Base-by-base conservation (phyloP, 64 coral and sea anemone genomes). In the Montipora capricornis region DNA sequence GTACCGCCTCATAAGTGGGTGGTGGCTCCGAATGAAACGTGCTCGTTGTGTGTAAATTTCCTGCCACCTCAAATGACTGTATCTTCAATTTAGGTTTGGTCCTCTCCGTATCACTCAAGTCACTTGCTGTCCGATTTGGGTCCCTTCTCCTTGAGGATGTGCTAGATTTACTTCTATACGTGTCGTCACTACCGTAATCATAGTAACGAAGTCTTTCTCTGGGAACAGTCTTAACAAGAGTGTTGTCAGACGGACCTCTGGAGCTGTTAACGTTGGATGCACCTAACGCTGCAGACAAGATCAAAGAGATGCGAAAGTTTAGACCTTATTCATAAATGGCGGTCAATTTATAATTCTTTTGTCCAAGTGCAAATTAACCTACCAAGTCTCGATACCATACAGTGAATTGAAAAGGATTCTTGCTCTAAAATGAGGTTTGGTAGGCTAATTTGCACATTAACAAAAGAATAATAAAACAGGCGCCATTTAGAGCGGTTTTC, bases 1-100 rank as follows among this genome's bases (percentile, higher is more conserved):
- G 75, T 14, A 93, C 92, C 47, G 92, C 96, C 77, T 97, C 96
- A 55, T 97, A 97, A 0, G 96, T 92, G 0, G 96, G 96, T 2
- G 96, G 96, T 5, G 96, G 96, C 37, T 97, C 96, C 2, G 96
- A 83, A 47, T 97, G 96, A 52, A 97, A 97, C 5, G 93, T 95
- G 26, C 78, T 81, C 19, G 90, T 89, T 8, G 89, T 81, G 47
- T 74, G 80, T 8, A 85, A 70, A 77, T 95, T 94, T 2, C 96
- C 89, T 12, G 89, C 69, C 96, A 95, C 92, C 69, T 97, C 93
- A 68, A 97, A 97, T 71, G 96, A 97, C 44, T 97, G 93, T 9
- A 97, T 97, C 71, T 93, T 93, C 0, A 93, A 84, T 26, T 93
- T 93, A 37, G 92, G 92, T 88, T 78, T 93, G 20, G 84, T 80